Evolutionary conservation across 2,888 invertebrate genomes (phyloP).

Genomic region (Drosophila vallismaia): DNA sequence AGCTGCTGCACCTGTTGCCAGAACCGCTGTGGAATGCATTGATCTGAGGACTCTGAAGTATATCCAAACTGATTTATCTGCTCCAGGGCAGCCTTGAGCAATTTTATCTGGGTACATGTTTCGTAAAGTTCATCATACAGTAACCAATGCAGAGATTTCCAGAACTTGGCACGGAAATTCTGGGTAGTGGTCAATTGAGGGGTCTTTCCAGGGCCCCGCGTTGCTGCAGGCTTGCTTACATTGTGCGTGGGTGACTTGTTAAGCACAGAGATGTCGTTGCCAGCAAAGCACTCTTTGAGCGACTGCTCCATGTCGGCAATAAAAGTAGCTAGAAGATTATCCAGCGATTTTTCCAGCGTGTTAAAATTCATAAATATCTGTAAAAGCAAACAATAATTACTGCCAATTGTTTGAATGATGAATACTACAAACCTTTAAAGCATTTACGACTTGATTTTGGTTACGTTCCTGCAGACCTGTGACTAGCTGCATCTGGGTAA

Average conservation of each 20-base stretch:
- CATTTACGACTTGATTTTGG: constrained; percentile 87
- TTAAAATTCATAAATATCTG: constrained; percentile 83
- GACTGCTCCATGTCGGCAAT: constrained; percentile 83
- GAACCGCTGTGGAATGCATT: constrained; percentile 85
- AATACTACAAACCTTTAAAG: constrained; percentile 85
- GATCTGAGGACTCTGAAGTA: constrained; percentile 63
- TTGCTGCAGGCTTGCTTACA: constrained; percentile 16
- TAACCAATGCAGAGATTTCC: constrained; percentile 94
- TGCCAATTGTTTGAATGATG: neutral
- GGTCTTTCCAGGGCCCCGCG: constrained; percentile 85
- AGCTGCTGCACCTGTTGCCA: constrained; percentile 85
- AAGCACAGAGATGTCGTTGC: constrained; percentile 84
- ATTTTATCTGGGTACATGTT: constrained; percentile 87
- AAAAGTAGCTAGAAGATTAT: constrained; percentile 82
- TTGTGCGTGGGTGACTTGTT: constrained; percentile 78
- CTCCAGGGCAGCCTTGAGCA: constrained; percentile 82
- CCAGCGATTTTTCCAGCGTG: constrained; percentile 81
- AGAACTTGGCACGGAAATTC: constrained; percentile 88
- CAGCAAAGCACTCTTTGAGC: constrained; percentile 83
- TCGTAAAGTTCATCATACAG: constrained; percentile 90
- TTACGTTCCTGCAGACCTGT: constrained; percentile 92
- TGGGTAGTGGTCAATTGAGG: constrained; percentile 85
- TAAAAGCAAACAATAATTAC: constrained; percentile 2
- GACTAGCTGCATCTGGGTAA: constrained; percentile 91
- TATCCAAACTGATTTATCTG: constrained; percentile 78